Evolutionary conservation across 2,113 vertebrate species (phyloP).

Genomic region (Serinus canaria): DNA sequence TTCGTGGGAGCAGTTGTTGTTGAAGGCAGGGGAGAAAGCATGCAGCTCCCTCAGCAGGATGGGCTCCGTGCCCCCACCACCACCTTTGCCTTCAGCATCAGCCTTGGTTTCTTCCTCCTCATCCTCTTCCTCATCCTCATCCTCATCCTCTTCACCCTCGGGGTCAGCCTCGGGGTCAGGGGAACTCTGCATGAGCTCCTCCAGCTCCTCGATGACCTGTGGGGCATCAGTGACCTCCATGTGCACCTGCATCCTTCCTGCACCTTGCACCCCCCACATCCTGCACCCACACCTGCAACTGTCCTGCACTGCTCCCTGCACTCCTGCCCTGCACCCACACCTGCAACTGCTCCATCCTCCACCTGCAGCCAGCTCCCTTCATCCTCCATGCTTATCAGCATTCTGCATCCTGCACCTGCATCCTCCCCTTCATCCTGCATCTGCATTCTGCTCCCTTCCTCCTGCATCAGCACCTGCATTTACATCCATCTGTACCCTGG

Average conservation of each 20-base stretch:
- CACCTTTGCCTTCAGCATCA: not conserved
- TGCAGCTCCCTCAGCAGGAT: conserved; percentile 20
- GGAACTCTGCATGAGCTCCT: conserved; percentile 63
- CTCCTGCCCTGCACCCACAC: not conserved
- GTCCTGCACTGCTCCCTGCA: not conserved
- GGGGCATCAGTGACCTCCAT: not conserved
- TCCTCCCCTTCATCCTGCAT: not conserved
- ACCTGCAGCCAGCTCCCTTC: too few relatives aligned
- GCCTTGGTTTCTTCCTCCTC: conserved; percentile 19
- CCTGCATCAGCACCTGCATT: not conserved
- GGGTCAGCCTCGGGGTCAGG: conserved; percentile 29
- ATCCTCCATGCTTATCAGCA: not conserved
- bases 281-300: not conserved
- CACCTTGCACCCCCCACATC: not conserved
- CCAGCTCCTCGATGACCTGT: conserved; percentile 59
- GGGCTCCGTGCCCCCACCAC: not conserved
- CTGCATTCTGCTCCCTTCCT: too few relatives aligned
- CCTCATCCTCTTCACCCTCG: not conserved
- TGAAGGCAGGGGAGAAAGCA: conserved; percentile 30
- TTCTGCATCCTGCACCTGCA: not conserved
- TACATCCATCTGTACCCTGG: not conserved
- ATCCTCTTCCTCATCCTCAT: not conserved
- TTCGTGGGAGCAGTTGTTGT: conserved; percentile 57
- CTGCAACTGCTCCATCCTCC: not conserved
- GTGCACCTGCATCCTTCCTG: not conserved